These are phyloP conservation scores for Mionectes olivaceus DNA, from an alignment of 2,797 vertebrate species.

Conservation along the genomic window DNA sequence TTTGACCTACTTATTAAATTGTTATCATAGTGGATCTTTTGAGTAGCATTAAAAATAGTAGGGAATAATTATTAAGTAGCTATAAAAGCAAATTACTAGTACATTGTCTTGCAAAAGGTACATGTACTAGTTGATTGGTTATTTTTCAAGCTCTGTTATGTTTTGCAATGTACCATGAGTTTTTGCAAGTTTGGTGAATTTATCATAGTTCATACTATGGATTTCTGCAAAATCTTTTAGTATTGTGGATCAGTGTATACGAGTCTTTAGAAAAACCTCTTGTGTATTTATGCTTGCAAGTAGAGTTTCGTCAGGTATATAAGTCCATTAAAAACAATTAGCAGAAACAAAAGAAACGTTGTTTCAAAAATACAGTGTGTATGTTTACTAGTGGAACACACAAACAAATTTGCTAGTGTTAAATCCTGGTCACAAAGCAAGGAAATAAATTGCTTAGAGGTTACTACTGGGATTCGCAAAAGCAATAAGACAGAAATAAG, in stretches of 20 bases:
- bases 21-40: not conserved
- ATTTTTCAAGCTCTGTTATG: not conserved
- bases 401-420: not conserved
- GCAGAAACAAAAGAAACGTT: not conserved
- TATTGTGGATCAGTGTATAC: not conserved
- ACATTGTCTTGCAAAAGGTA: not conserved
- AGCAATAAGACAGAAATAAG: not conserved
- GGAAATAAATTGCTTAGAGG: not conserved
- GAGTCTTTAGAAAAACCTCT: not conserved
- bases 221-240: slow-evolving; percentile 19
- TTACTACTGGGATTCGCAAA: not conserved
- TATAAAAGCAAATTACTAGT: not conserved
- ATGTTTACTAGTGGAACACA: not conserved
- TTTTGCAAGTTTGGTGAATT: not conserved
- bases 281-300: not conserved
- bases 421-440: not conserved
- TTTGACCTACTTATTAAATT: not conserved
- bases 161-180: not conserved
- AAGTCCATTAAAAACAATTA: not conserved
- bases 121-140: not conserved
- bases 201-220: not conserved
- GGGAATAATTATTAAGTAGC: not conserved
- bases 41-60: not conserved
- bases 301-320: not conserved
- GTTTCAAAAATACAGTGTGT: not conserved